Evolutionary conservation across 2,797 vertebrate species (phyloP), one percentile per base, ranked within the genome.

Genomic region (Remorina albescens): DNA sequence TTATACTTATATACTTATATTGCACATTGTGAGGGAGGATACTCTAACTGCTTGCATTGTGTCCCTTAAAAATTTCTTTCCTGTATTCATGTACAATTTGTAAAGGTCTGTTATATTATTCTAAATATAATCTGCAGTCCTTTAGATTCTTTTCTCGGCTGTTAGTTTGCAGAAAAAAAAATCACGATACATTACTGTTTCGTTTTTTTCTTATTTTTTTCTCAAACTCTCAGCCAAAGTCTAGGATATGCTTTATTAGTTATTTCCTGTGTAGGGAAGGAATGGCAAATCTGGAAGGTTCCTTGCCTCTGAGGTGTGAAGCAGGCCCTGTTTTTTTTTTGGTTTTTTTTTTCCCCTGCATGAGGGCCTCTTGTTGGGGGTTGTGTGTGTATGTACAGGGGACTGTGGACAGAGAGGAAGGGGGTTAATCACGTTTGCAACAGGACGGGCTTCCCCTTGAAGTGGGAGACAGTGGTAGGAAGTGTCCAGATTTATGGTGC

Each of bases 401-500:
- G 72, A 67, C 46, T 81, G 78, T 74, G 77, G 78, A 84, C 67
- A 44, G 63, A 88, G 79, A 92, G 89, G 89, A 91, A 92, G 78
- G 90, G 81, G 82, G 87, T 91, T 93, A 92, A 93, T 93, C 87
- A 82, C 83, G 91, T 93, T 92, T 93, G 92, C 82, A 90, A 93
- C 91, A 91, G 90, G 88, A 90, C 87, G 87, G 85, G 85, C 89
- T 90, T 94, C 86, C 90, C 93, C 91, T 94, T 94, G 91, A 95
- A 94, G 93, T 92, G 62, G 80, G 71, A 95, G 93, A 94, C 93
- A 93, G 92, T 84, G 84, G 87, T 94, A 94, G 93, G 94, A 95
- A 95, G 93, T 88, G 92, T 92, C 74, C 87, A 93, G 92, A 95
- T 95, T 95, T 95, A 95, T 94, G 92, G 87, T 39, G 60, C 82